Conservation (phyloP, 2,888 invertebrate genomes). For the Trissolcus brochymenae region DNA sequence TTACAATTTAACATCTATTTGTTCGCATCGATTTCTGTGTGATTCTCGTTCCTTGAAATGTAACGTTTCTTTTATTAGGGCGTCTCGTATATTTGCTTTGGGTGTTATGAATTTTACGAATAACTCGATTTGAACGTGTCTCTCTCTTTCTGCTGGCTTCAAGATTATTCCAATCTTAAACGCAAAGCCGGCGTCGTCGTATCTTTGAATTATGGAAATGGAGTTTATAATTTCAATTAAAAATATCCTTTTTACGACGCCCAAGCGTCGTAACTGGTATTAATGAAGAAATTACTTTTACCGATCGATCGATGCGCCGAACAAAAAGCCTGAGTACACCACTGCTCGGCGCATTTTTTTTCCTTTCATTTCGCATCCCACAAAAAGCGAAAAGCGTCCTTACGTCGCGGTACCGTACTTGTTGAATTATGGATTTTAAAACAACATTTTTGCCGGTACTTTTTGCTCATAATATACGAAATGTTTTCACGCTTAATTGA, state of each 20-base stretch:
- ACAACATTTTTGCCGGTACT: constrained; percentile 35
- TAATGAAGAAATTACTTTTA: constrained; percentile 46
- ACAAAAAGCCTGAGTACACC: constrained; percentile 17
- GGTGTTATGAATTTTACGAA: constrained; percentile 48
- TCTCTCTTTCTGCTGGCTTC: constrained; percentile 7
- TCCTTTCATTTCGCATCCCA: constrained; percentile 4
- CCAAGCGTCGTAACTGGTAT: constrained; percentile 37
- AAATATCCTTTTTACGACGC: constrained; percentile 43
- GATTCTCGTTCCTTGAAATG: constrained; percentile 17
- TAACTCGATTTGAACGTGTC: constrained; percentile 39
- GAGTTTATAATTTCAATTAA: constrained; percentile 52
- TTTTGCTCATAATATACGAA: constrained; percentile 18
- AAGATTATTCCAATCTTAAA: constrained; percentile 39
- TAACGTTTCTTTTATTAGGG: constrained; percentile 40
- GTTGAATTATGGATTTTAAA: constrained; percentile 40
- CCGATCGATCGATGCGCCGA: constrained; percentile 39
- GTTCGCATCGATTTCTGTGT: constrained; percentile 34
- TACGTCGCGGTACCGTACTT: constrained; percentile 11
- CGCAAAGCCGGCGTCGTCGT: constrained; percentile 14
- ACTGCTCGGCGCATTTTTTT: constrained; percentile 15
- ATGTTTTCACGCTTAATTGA: constrained; percentile 10
- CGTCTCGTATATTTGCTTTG: constrained; percentile 29
- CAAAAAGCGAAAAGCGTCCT: constrained; percentile 29
- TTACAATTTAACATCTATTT: constrained; percentile 33
- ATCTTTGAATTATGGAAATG: constrained; percentile 32